Conservation (phyloP, 2,113 vertebrate species). For the Xiphophorus hellerii region DNA sequence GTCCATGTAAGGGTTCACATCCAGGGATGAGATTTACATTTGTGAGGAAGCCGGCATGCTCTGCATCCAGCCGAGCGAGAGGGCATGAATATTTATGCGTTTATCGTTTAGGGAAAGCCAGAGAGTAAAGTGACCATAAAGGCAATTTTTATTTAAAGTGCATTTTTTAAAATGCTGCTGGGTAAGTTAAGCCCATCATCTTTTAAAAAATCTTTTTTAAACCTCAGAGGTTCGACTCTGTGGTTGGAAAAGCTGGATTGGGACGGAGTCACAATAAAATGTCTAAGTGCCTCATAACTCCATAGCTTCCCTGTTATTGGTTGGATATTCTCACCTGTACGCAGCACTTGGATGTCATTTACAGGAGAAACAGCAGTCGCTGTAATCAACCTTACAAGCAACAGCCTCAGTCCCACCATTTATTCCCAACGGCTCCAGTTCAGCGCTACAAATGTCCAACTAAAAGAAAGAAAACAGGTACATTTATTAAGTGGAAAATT, state of each 20-base stretch:
- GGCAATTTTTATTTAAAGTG: conserved; percentile 64
- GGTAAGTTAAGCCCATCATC: conserved; percentile 16
- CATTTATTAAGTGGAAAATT: not conserved
- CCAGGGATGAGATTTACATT: conserved; percentile 38
- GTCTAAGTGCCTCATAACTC: conserved; percentile 2
- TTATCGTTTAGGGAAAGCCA: conserved; percentile 48
- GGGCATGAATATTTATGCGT: conserved; percentile 25
- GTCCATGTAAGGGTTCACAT: conserved; percentile 34
- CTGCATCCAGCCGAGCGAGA: conserved; percentile 26
- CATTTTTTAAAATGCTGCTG: conserved; percentile 52
- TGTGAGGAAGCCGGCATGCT: conserved; percentile 27
- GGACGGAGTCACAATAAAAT: conserved; percentile 8
- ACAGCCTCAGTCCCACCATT: too few species aligned
- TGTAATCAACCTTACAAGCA: not conserved
- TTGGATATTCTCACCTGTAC: not conserved
- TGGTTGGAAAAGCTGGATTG: conserved; percentile 5
- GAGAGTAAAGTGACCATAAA: conserved; percentile 41
- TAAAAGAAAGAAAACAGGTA: too few species aligned
- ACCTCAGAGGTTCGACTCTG: not conserved
- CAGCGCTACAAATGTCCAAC: not conserved
- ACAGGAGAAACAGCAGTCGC: not conserved
- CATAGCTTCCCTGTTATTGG: not conserved
- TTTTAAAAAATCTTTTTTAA: conserved; percentile 15
- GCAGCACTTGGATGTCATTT: not conserved
- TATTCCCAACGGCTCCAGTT: not conserved